Percentiles rank a stretch among this genome's conserved stretches.
These are phyloP conservation scores for Nematolebias whitei DNA, from an alignment of 2,113 vertebrate genomes.

Conservation along the genomic window DNA sequence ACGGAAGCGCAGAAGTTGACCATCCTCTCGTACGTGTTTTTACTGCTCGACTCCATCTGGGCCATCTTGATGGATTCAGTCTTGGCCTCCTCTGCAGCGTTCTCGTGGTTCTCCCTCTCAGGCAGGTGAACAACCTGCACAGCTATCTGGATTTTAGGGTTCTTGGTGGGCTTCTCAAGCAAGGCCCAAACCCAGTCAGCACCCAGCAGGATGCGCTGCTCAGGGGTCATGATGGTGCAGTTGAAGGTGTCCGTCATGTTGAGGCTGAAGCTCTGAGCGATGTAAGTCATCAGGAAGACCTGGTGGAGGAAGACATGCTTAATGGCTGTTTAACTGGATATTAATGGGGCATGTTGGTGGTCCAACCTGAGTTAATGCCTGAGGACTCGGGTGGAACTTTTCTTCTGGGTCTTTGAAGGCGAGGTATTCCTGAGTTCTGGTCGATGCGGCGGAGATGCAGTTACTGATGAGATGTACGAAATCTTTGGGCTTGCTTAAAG, in stretches of 20 bases:
- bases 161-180: constrained; percentile 69
- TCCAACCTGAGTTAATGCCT: constrained; percentile 65
- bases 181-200: constrained; percentile 81
- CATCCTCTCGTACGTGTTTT: constrained; percentile 65
- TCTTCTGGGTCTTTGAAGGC: constrained; percentile 75
- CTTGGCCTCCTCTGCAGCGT: not conserved
- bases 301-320: constrained; percentile 18
- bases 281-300: constrained; percentile 81
- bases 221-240: constrained; percentile 77
- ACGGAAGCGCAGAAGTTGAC: constrained; percentile 78
- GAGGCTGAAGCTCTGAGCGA: constrained; percentile 67
- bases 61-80: constrained; percentile 66
- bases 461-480: constrained; percentile 68
- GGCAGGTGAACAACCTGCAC: constrained; percentile 73
- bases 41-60: constrained; percentile 55
- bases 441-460: constrained; percentile 65
- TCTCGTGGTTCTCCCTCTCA: constrained; percentile 17
- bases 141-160: constrained; percentile 74
- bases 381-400: constrained; percentile 63
- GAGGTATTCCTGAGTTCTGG: constrained; percentile 77
- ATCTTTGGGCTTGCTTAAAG: constrained; percentile 29
- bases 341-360: rapidly evolving
- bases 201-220: constrained; percentile 77
- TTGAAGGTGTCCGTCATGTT: constrained; percentile 69
- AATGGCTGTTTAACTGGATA: not conserved